Evolutionary conservation across 2,797 vertebrate species (phyloP).

Genomic region (Macrochelys suwanniensis): DNA sequence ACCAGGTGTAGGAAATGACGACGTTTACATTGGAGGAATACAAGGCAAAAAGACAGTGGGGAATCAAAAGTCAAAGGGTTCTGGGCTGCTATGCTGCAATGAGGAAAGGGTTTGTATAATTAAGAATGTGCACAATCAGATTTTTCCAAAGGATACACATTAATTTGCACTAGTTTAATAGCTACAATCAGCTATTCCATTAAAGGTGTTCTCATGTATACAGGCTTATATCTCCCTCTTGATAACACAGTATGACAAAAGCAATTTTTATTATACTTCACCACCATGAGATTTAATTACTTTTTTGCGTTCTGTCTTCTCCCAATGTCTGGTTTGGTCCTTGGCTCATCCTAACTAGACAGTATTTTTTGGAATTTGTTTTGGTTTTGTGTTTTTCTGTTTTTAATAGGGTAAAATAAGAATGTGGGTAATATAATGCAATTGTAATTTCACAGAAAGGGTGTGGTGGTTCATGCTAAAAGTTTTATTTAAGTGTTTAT

Average conservation of each 20-base stretch:
- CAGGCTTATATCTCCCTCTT: background rate
- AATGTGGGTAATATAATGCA: background rate
- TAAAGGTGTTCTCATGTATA: rapidly evolving
- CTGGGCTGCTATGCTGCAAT: rapidly evolving
- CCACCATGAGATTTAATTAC: rapidly evolving
- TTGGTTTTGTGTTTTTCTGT: background rate
- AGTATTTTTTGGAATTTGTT: background rate
- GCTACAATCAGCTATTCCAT: background rate
- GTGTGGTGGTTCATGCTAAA: background rate
- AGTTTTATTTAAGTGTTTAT: background rate
- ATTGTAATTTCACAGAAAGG: rapidly evolving
- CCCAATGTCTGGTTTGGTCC: rapidly evolving
- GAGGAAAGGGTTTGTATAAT: background rate
- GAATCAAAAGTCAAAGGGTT: background rate
- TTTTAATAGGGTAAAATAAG: background rate
- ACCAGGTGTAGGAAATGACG: conserved; percentile 48
- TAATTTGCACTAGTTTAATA: background rate
- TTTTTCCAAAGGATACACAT: background rate
- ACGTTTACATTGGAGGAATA: conserved; percentile 6
- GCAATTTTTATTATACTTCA: rapidly evolving
- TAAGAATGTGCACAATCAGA: background rate
- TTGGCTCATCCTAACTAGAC: background rate
- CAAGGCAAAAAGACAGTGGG: conserved; percentile 1
- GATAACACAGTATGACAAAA: background rate
- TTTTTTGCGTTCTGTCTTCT: rapidly evolving